A percentile compares a stretch with the other conserved stretches of the same genome.
Evolutionary conservation across 2,797 vertebrate genomes (phyloP).

Genomic region (Alcedo quadribrachys): DNA sequence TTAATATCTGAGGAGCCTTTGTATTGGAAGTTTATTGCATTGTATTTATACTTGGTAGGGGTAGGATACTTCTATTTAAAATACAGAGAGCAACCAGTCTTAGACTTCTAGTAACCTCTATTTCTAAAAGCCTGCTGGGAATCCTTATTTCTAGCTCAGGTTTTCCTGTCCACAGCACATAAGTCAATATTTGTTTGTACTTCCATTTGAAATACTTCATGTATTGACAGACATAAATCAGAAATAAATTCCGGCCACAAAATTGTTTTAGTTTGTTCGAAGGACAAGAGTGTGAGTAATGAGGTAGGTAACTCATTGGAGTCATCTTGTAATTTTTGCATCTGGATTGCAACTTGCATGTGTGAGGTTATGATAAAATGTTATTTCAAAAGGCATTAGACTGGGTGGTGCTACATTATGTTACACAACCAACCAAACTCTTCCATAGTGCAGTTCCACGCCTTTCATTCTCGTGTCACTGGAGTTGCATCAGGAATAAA

Average conservation of each 20-base stretch:
- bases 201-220: slow-evolving; percentile 65
- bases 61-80: slow-evolving; percentile 35
- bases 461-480: neutral
- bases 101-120: slow-evolving; percentile 41
- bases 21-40: slow-evolving; percentile 49
- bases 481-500: slow-evolving; percentile 33
- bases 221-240: slow-evolving; percentile 51
- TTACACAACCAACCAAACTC: slow-evolving; percentile 25
- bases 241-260: slow-evolving; percentile 39
- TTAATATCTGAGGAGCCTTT: slow-evolving; percentile 51
- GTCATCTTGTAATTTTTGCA: slow-evolving; percentile 23
- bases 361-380: slow-evolving; percentile 61
- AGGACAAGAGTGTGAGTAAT: slow-evolving; percentile 31
- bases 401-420: slow-evolving; percentile 45
- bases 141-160: slow-evolving; percentile 63
- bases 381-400: slow-evolving; percentile 45
- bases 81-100: slow-evolving; percentile 2
- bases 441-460: slow-evolving; percentile 16
- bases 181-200: slow-evolving; percentile 70
- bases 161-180: slow-evolving; percentile 56
- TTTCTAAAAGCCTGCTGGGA: slow-evolving; percentile 59
- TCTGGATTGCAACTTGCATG: slow-evolving; percentile 63
- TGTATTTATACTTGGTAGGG: slow-evolving; percentile 58
- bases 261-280: slow-evolving; percentile 13
- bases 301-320: slow-evolving; percentile 8